Evolutionary conservation across 1,140 invertebrate species (phyloP).

Genomic region (Tribolium madens): DNA sequence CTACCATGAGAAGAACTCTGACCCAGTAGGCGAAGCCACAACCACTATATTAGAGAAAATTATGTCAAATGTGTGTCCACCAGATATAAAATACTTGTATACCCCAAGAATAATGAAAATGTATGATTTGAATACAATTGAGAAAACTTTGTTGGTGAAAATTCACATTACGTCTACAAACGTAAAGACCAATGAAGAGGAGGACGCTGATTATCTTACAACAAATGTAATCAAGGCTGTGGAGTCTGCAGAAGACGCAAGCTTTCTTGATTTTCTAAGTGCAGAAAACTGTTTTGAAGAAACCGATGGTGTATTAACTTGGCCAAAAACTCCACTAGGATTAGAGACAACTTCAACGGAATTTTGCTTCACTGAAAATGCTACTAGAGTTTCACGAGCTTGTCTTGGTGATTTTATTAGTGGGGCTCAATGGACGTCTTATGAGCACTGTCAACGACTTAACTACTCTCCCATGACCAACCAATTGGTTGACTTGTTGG

Average conservation of each 20-base stretch:
- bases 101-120: not conserved
- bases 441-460: not conserved
- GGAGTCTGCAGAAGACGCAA: not conserved
- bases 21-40: not conserved
- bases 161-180: not conserved
- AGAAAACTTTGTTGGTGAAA: not conserved
- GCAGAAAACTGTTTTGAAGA: not conserved
- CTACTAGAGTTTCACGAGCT: not conserved
- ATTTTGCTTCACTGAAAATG: not conserved
- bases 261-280: not conserved
- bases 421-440: slow-evolving; percentile 10
- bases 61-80: not conserved
- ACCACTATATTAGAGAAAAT: not conserved
- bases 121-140: not conserved
- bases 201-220: not conserved
- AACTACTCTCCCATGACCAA: not conserved
- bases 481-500: not conserved
- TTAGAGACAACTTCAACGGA: not conserved
- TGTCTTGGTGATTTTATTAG: slow-evolving; percentile 17
- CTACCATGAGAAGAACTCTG: not conserved
- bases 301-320: not conserved
- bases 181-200: not conserved
- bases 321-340: slow-evolving; percentile 2
- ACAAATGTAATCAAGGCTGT: not conserved
- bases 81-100: not conserved